Conservation (phyloP, 2,797 vertebrate species). For the Spinibarbus caldwelli region DNA sequence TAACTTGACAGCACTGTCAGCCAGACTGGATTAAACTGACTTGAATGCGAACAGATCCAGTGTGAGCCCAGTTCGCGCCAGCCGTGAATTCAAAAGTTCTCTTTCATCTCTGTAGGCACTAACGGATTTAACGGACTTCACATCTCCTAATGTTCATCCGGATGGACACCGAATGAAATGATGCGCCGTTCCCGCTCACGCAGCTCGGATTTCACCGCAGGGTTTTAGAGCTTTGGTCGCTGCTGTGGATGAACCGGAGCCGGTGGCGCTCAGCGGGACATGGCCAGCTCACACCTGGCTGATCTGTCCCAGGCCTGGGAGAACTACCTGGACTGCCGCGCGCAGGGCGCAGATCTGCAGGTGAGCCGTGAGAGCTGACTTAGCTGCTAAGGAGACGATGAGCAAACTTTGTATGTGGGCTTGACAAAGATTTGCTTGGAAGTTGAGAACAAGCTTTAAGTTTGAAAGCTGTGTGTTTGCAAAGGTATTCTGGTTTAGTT, state of each 20-base stretch:
- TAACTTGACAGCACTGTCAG: constrained; percentile 44
- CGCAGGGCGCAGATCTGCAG: constrained; percentile 81
- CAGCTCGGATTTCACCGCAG: constrained; percentile 18
- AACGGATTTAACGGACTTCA: constrained; percentile 25
- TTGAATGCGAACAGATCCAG: not conserved
- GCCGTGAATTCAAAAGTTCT: constrained; percentile 4
- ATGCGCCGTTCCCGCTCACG: not conserved
- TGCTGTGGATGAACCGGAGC: constrained; percentile 28
- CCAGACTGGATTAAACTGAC: not conserved
- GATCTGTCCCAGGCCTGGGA: constrained; percentile 81
- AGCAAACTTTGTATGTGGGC: not conserved
- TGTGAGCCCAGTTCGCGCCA: not conserved
- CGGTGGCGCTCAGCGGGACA: constrained; percentile 46
- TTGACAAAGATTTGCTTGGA: not conserved
- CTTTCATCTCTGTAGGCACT: not conserved
- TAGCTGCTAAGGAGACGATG: not conserved
- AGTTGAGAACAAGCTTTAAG: not conserved
- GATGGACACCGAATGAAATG: not conserved
- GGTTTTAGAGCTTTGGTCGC: constrained; percentile 36
- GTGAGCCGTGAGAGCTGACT: constrained; percentile 57
- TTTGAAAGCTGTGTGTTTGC: not conserved
- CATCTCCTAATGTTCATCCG: not conserved
- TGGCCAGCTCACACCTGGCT: constrained; percentile 69
- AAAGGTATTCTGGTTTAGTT: not conserved
- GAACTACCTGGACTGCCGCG: constrained; percentile 80